These are phyloP conservation scores for Venustaconcha ellipsiformis DNA, from an alignment of 1,140 invertebrate genomes.

Conservation along the genomic window DNA sequence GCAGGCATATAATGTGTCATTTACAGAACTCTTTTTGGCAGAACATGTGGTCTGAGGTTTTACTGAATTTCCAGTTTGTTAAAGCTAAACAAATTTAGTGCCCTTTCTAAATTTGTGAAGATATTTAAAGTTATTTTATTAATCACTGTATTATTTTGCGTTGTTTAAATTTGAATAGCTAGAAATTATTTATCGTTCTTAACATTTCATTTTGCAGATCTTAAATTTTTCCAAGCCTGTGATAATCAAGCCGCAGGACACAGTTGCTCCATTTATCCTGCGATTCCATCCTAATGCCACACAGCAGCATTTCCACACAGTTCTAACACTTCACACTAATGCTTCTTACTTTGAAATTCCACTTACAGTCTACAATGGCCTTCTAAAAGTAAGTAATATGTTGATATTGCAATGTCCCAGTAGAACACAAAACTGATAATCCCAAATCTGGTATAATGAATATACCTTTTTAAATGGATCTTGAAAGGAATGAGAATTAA, in stretches of 20 bases:
- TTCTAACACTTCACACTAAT: slow-evolving; percentile 80
- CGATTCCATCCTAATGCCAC: slow-evolving; percentile 73
- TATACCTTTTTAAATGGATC: no score
- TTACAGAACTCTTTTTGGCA: no score
- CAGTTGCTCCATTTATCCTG: slow-evolving; percentile 73
- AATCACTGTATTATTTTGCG: no score
- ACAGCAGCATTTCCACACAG: slow-evolving; percentile 76
- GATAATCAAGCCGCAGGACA: slow-evolving; percentile 76
- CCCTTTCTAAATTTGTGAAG: neutral
- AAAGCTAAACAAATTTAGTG: neutral
- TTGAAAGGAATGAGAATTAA: no score
- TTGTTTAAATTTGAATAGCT: neutral
- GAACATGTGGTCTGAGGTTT: no score
- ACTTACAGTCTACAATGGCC: slow-evolving; percentile 82
- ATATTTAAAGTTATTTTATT: neutral
- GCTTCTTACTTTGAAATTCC: slow-evolving; percentile 79
- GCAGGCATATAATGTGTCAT: no score
- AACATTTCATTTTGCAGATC: slow-evolving; percentile 56
- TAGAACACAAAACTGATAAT: no score
- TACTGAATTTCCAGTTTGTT: no score
- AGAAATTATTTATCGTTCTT: slow-evolving; percentile 2
- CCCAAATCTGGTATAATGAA: no score
- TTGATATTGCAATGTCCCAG: neutral
- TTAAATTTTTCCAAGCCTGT: slow-evolving; percentile 70
- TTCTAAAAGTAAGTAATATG: slow-evolving; percentile 70